A percentile compares a stretch with the other conserved stretches of the same genome.
Evolutionary conservation across 1,140 invertebrate genomes (phyloP).

Genomic region (Nasonia longicornis): DNA sequence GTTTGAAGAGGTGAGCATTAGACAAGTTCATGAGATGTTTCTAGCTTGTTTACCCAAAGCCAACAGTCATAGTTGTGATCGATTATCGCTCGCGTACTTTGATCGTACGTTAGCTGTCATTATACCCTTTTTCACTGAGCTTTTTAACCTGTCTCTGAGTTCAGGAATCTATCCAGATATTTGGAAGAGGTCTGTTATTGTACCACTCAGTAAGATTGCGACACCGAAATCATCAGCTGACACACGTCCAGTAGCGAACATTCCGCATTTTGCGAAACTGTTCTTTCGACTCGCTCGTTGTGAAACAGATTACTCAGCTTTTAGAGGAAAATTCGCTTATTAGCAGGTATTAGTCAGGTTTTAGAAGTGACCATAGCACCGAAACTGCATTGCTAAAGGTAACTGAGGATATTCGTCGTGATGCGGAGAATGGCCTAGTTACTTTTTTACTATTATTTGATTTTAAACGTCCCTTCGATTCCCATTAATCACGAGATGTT

Average conservation of each 20-base stretch:
- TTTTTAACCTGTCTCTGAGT: not conserved
- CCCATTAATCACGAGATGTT: too few species aligned
- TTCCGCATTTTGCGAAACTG: not conserved
- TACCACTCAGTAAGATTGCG: not conserved
- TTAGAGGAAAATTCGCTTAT: too few species aligned
- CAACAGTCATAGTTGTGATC: not conserved
- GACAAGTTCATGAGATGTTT: not conserved
- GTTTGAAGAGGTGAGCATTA: not conserved
- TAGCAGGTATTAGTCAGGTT: too few species aligned
- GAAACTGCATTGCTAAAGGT: too few species aligned
- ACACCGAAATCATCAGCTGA: not conserved
- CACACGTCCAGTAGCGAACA: not conserved
- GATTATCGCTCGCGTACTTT: not conserved
- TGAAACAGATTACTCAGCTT: too few species aligned
- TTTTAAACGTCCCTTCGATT: too few species aligned
- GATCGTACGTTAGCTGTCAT: not conserved
- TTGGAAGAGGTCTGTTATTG: not conserved
- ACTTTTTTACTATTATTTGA: too few species aligned
- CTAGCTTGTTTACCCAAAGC: not conserved
- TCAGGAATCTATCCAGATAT: not conserved
- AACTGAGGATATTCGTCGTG: too few species aligned
- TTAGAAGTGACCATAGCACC: too few species aligned
- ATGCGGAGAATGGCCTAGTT: too few species aligned
- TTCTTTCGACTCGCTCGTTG: too few species aligned
- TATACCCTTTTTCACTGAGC: not conserved